Percentiles rank a stretch among this genome's conserved stretches.
Conservation (phyloP, 2,888 invertebrate genomes). For the Caenorhabditis virilis region DNA sequence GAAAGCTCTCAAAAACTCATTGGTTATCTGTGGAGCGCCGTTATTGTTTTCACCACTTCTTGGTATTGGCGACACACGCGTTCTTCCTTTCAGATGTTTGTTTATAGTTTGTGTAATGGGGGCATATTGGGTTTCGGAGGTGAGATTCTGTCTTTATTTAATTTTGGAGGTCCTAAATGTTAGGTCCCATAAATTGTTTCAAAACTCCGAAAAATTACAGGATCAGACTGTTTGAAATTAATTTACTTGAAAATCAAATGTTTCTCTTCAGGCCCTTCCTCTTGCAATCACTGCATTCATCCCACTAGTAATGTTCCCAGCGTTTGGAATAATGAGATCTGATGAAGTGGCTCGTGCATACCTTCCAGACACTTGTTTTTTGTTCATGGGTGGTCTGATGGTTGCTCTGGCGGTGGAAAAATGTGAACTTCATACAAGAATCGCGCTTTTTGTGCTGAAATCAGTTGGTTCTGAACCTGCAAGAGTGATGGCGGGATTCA, state of each 20-base stretch:
- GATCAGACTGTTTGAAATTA: slow-evolving; percentile 42
- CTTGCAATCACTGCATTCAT: slow-evolving; percentile 66
- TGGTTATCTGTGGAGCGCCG: slow-evolving; percentile 36
- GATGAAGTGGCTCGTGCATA: slow-evolving; percentile 60
- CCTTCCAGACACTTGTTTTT: slow-evolving; percentile 66
- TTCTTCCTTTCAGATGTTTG: slow-evolving; percentile 45
- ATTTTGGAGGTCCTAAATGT: too few species aligned
- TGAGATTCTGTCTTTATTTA: too few species aligned
- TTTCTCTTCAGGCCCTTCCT: slow-evolving; percentile 48
- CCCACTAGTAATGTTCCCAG: slow-evolving; percentile 64
- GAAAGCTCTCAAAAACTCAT: slow-evolving; percentile 25
- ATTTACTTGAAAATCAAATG: neutral
- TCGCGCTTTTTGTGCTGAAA: slow-evolving; percentile 50
- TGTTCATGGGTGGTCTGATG: slow-evolving; percentile 68
- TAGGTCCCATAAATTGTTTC: too few species aligned
- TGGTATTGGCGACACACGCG: slow-evolving; percentile 17
- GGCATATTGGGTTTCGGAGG: slow-evolving; percentile 64
- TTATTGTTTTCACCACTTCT: slow-evolving; percentile 30
- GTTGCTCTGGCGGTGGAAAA: slow-evolving; percentile 68
- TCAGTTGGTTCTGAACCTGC: slow-evolving; percentile 60
- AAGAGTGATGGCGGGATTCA: slow-evolving; percentile 67
- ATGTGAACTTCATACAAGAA: slow-evolving; percentile 61
- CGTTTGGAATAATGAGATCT: slow-evolving; percentile 58
- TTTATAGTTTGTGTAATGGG: slow-evolving; percentile 63
- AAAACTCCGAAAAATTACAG: too few species aligned